These are phyloP conservation scores for Tetranychus urticae DNA, from an alignment of 1,140 invertebrate species.

Conservation along the genomic window DNA sequence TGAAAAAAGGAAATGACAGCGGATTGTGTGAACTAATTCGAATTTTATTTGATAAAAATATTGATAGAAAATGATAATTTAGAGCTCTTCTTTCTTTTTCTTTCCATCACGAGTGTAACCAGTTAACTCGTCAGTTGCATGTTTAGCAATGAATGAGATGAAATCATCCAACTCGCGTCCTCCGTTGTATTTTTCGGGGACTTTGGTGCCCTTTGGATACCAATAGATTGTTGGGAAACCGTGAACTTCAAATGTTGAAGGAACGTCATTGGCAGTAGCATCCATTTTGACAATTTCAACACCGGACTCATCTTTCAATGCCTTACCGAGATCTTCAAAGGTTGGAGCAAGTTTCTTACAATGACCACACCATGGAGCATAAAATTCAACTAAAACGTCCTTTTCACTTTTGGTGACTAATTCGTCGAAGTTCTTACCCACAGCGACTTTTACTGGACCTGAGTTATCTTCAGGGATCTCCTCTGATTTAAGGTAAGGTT, in stretches of 20 bases:
- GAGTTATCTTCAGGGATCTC: constrained; percentile 55
- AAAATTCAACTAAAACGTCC: constrained; percentile 68
- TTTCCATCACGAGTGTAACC: constrained; percentile 70
- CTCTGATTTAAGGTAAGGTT: constrained; percentile 89
- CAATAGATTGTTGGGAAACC: constrained; percentile 96
- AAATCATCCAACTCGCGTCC: constrained; percentile 86
- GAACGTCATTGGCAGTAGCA: constrained; percentile 94
- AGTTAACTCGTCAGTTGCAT: constrained; percentile 65
- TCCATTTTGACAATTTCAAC: constrained; percentile 92
- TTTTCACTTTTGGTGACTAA: constrained; percentile 70
- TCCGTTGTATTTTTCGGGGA: constrained; percentile 76
- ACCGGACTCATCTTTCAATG: constrained; percentile 49
- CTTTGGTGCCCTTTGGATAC: constrained; percentile 59
- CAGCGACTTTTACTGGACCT: constrained; percentile 66
- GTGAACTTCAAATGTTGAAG: constrained; percentile 63
- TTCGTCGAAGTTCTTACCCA: constrained; percentile 90
- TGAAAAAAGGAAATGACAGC: too few species aligned
- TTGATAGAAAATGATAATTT: constrained; percentile 10
- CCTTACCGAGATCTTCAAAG: constrained; percentile 51
- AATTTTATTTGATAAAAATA: too few species aligned
- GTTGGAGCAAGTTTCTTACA: constrained; percentile 86
- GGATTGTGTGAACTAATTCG: too few species aligned
- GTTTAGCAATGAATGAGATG: constrained; percentile 80
- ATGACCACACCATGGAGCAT: constrained; percentile 49
- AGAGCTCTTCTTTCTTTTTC: constrained; percentile 47